Evolutionary conservation across 1,140 invertebrate genomes (phyloP), one percentile per base, ranked within the genome.

Genomic region (Procambarus virginalis): DNA sequence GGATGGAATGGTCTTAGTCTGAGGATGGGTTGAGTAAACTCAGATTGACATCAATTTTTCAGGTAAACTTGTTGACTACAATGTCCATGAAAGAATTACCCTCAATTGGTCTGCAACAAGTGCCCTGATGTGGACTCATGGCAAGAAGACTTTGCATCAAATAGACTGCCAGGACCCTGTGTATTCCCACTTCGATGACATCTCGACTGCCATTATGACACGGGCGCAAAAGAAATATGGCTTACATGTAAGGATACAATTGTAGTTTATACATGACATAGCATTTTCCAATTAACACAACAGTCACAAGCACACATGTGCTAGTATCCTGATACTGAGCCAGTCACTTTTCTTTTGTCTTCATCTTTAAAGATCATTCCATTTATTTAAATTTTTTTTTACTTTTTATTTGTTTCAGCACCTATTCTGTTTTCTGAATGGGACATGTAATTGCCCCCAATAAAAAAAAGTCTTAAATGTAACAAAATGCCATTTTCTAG

Each of bases 51-150:
- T 5, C 12, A 5, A 17, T 8, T 84, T 9, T 46, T 10, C 8
- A 87, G 85, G 85, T n/a, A 87, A 87, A 45, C 77, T 87, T 45
- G 85, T 87, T 45, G 85, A 87, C 64, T 80, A 87, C 77, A 73
- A 45, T 68, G 85, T 87, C n/a, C 77, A 87, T 49, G 85, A 87
- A 77, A 78, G 85, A 51, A 87, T 87, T 77, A 87, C 85, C 22
- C 10, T 87, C 76, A 87, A 87, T 20, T 87, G 85, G 85, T 87
- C 85, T 1, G 85, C 78, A 49, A 78, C 76, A 48, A 79, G 85
- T 51, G 77, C 85, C 34, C 46, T 87, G 22, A 58, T 87, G 20
- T 87, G 85, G 85, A 87, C 85, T 12, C 14, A 87, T n/a, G 85
- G 85, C 34, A 78, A 79, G 60, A 87, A 87, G 78, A 87, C 64